These are phyloP conservation scores for Pachliopta kotzebuea DNA, from an alignment of 2,888 invertebrate genomes.

Conservation along the genomic window DNA sequence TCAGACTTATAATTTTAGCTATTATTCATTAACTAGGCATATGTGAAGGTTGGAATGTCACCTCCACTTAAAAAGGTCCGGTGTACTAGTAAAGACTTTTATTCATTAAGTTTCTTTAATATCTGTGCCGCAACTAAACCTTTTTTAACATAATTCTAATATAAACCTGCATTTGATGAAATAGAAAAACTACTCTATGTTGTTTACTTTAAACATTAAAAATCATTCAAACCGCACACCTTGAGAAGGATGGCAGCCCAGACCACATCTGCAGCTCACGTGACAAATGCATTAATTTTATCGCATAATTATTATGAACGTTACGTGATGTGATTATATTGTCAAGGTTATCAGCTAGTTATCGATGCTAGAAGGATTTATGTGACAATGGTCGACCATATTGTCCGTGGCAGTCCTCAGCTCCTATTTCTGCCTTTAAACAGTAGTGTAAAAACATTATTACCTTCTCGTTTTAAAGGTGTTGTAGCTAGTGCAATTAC, in stretches of 20 bases:
- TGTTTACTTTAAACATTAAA: not conserved
- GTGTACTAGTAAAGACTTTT: not conserved
- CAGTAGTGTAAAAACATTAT: too few species aligned
- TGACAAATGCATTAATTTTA: slow-evolving; percentile 8
- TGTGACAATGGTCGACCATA: slow-evolving; percentile 3
- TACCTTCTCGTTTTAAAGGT: too few species aligned
- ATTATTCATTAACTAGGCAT: too few species aligned
- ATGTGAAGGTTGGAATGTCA: too few species aligned
- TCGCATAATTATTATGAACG: slow-evolving; percentile 15
- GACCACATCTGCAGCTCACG: slow-evolving; percentile 18
- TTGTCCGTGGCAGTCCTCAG: slow-evolving; percentile 10
- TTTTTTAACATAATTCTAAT: too few species aligned
- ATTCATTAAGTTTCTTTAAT: too few species aligned
- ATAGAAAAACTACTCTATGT: not conserved
- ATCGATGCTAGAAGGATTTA: slow-evolving; percentile 16
- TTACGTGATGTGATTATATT: slow-evolving; percentile 23
- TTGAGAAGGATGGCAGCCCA: slow-evolving; percentile 3
- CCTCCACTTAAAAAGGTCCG: too few species aligned
- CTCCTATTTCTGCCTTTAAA: too few species aligned
- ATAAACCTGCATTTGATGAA: not conserved
- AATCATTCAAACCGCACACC: not conserved
- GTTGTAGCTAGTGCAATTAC: too few species aligned
- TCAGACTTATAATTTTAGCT: too few species aligned
- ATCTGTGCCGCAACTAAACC: too few species aligned
- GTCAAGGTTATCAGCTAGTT: slow-evolving; percentile 14